These are phyloP conservation scores for Squalus acanthias DNA, from an alignment of 2,797 vertebrate species.

Conservation along the genomic window DNA sequence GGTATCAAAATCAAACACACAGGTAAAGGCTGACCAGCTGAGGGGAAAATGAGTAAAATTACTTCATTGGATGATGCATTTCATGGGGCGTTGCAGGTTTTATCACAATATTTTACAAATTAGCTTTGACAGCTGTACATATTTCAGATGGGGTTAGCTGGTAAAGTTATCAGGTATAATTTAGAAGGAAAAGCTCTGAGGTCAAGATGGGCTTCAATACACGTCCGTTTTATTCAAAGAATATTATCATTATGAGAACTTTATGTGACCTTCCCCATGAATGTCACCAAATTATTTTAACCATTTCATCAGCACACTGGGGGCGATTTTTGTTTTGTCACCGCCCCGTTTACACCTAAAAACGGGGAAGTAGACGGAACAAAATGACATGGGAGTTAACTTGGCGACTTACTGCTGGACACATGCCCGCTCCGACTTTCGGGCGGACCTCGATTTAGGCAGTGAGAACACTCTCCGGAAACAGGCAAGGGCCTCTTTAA, in stretches of 20 bases:
- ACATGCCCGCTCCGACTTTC: not conserved
- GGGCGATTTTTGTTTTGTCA: not conserved
- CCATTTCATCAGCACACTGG: not conserved
- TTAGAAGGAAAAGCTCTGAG: not conserved
- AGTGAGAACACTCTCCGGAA: not conserved
- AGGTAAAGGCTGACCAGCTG: constrained; percentile 1
- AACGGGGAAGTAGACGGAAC: not conserved
- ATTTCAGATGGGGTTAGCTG: not conserved
- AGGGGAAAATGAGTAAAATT: not conserved
- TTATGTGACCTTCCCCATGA: not conserved
- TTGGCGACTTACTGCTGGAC: not conserved
- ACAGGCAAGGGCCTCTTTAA: not conserved
- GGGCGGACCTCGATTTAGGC: not conserved
- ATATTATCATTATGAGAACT: not conserved
- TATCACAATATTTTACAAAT: too few species aligned
- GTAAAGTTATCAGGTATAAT: not conserved
- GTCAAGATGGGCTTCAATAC: not conserved
- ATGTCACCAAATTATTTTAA: not conserved
- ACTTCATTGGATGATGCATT: too few species aligned
- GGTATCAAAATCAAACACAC: not conserved
- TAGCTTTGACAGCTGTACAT: too few species aligned
- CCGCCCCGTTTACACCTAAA: not conserved
- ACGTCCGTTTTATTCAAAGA: not conserved
- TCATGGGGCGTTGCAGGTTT: too few species aligned
- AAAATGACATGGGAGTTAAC: not conserved